Percentiles rank a stretch among this genome's conserved stretches.
Evolutionary conservation across 2,888 invertebrate species (phyloP).

Genomic region (Drosophila recens): DNA sequence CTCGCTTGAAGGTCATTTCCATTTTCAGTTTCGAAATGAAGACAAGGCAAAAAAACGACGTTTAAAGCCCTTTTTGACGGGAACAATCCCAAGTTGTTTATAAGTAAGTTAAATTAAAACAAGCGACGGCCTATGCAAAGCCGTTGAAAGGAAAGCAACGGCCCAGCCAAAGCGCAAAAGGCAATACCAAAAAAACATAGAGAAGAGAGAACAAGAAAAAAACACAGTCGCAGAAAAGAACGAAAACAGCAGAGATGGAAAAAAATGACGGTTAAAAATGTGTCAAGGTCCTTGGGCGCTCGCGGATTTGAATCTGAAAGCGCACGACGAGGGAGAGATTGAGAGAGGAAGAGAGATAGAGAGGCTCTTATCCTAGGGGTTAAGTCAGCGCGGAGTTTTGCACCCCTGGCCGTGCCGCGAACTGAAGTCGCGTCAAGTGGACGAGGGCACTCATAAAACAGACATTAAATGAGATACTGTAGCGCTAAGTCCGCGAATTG

Average conservation of each 20-base stretch:
- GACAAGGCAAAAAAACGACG: constrained; percentile 13
- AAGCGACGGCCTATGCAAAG: constrained; percentile 58
- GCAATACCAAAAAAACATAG: constrained; percentile 49
- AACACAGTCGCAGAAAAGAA: constrained; percentile 1
- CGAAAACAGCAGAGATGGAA: constrained; percentile 28
- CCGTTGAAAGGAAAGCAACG: constrained; percentile 62
- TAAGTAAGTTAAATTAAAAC: constrained; percentile 72
- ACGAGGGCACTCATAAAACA: constrained; percentile 48
- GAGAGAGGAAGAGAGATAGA: not conserved
- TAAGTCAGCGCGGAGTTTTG: constrained; percentile 51
- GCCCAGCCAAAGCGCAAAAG: constrained; percentile 31
- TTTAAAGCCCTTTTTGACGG: constrained; percentile 63
- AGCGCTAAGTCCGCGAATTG: constrained; percentile 55
- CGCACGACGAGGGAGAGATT: not conserved
- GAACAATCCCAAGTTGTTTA: constrained; percentile 61
- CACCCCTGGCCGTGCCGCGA: constrained; percentile 29
- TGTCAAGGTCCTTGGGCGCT: constrained; percentile 65
- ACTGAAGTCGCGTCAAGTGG: constrained; percentile 41
- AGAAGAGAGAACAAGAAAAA: constrained; percentile 1
- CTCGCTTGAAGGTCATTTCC: constrained; percentile 64
- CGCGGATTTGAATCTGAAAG: constrained; percentile 63
- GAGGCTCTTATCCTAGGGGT: constrained; percentile 62
- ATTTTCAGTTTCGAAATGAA: constrained; percentile 41
- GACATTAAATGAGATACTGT: constrained; percentile 65
- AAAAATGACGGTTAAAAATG: constrained; percentile 58